These are phyloP conservation scores for Steinernema hermaphroditum DNA, from an alignment of 2,888 invertebrate species.

Conservation along the genomic window DNA sequence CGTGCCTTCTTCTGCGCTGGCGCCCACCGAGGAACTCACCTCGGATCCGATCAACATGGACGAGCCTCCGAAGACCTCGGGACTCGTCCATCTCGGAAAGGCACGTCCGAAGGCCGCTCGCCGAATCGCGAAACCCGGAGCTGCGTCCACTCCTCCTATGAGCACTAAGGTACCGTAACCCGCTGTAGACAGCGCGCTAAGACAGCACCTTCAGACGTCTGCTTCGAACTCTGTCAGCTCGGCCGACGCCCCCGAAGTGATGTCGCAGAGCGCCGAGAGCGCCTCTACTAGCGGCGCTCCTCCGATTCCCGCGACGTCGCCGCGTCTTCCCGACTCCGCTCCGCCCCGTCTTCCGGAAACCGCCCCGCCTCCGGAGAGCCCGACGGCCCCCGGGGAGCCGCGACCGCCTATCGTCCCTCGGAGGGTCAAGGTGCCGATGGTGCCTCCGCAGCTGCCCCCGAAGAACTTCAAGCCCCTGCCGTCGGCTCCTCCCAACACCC, in stretches of 20 bases:
- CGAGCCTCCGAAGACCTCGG: slow-evolving; percentile 4
- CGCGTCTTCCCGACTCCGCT: slow-evolving; percentile 1
- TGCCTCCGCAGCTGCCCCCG: slow-evolving; percentile 44
- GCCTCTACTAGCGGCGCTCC: not conserved
- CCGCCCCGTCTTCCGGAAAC: no score
- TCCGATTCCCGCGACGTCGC: not conserved
- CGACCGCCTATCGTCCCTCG: slow-evolving; percentile 30
- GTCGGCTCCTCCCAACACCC: slow-evolving; percentile 11
- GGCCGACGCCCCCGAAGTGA: not conserved
- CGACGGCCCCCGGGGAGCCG: not conserved
- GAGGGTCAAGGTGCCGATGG: slow-evolving; percentile 10
- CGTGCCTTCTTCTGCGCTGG: not conserved
- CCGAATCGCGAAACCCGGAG: not conserved
- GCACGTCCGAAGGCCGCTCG: slow-evolving; percentile 10
- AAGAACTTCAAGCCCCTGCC: slow-evolving; percentile 33
- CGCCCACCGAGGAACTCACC: not conserved
- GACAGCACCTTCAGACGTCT: slow-evolving; percentile 9
- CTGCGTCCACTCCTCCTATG: not conserved
- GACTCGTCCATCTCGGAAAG: slow-evolving; percentile 2
- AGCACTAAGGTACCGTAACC: slow-evolving; percentile 14
- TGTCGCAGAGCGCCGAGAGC: slow-evolving; percentile 15
- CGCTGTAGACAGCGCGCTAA: no score
- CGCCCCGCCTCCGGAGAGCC: slow-evolving; percentile 1
- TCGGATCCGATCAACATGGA: slow-evolving; percentile 19
- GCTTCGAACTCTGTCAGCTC: slow-evolving; percentile 25